These are phyloP conservation scores for Philereme transversata DNA, from an alignment of 2,888 invertebrate species.

Conservation along the genomic window DNA sequence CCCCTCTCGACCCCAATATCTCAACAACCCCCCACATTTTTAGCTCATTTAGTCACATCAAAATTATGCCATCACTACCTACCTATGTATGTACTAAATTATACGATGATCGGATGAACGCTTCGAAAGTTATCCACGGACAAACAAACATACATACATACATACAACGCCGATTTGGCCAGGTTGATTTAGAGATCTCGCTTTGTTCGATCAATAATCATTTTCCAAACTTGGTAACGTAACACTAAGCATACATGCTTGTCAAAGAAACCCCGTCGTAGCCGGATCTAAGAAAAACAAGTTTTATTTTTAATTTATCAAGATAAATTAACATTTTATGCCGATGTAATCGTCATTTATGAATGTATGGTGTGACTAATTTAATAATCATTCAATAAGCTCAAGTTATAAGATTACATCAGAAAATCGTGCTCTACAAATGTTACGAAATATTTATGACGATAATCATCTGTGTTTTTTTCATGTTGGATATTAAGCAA, in stretches of 20 bases:
- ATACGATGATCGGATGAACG: too few relatives aligned
- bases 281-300: slow-evolving; percentile 13
- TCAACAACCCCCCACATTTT: too few relatives aligned
- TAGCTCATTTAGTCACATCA: too few relatives aligned
- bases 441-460: slow-evolving; percentile 21
- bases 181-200: too few relatives aligned
- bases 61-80: too few relatives aligned
- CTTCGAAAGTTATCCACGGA: too few relatives aligned
- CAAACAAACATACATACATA: too few relatives aligned
- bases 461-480: slow-evolving; percentile 9
- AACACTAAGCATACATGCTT: not conserved
- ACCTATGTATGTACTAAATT: too few relatives aligned
- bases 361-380: slow-evolving; percentile 8
- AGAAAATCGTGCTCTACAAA: slow-evolving; percentile 18
- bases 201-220: too few relatives aligned
- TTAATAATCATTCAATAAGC: slow-evolving; percentile 1
- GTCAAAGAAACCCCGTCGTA: not conserved
- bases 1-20: too few relatives aligned
- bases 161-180: too few relatives aligned
- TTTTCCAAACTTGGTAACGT: too few relatives aligned
- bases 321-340: not conserved
- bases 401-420: slow-evolving; percentile 12
- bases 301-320: not conserved
- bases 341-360: slow-evolving; percentile 10
- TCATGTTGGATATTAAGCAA: not conserved